Conservation (phyloP, 2,797 vertebrate genomes). For the Acanthurus tractus region DNA sequence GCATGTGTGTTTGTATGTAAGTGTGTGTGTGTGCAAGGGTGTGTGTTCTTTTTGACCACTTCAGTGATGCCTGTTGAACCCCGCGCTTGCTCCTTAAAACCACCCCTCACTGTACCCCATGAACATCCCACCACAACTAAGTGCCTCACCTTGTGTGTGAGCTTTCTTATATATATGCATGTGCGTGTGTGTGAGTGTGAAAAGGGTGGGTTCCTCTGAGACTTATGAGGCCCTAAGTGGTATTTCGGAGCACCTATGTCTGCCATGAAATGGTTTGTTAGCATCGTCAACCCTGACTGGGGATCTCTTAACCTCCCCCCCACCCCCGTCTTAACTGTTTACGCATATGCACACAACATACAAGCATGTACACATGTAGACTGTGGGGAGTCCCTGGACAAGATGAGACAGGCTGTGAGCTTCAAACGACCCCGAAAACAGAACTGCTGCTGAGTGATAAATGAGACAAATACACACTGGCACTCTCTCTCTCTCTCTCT, state of each 20-base stretch:
- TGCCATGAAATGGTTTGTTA: constrained; percentile 53
- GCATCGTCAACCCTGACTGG: constrained; percentile 45
- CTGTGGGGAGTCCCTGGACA: constrained; percentile 60
- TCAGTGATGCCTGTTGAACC: constrained; percentile 64
- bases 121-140: constrained; percentile 6
- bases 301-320: constrained; percentile 31
- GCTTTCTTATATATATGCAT: not conserved
- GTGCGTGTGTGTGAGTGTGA: not conserved
- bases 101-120: not conserved
- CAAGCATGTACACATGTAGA: constrained; percentile 31
- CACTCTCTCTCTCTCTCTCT: constrained; percentile 58
- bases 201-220: constrained; percentile 35
- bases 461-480: constrained; percentile 75
- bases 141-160: constrained; percentile 14
- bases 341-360: constrained; percentile 10
- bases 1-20: constrained; percentile 42
- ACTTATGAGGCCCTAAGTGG: constrained; percentile 55
- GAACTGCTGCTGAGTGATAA: constrained; percentile 77
- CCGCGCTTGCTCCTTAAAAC: constrained; percentile 34
- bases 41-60: constrained; percentile 70
- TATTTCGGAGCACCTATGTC: constrained; percentile 51
- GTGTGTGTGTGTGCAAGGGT: constrained; percentile 31
- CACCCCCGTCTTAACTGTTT: not conserved
- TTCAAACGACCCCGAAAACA: constrained; percentile 77
- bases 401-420: constrained; percentile 74